Base-by-base conservation (phyloP, 2,113 vertebrate species). In the Gorilla gorilla region DNA sequence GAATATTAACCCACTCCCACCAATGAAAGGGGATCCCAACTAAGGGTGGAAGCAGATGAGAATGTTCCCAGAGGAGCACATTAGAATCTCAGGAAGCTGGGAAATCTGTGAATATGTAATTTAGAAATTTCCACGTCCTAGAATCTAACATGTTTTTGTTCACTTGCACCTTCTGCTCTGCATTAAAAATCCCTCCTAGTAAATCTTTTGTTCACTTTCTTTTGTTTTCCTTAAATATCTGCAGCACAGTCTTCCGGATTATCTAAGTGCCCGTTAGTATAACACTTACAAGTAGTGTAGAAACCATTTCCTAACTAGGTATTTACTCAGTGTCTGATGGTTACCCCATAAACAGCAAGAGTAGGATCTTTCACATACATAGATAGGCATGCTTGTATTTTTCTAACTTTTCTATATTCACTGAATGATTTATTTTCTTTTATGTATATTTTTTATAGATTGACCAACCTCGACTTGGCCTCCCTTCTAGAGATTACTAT, bases 401-500 rank as follows among this genome's bases (percentile, higher is more conserved):
- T 18, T 72, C 52, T 76, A 81, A 3, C 43, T 96, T 43, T 83
- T 84, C 40, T 89, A 18, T 61, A 32, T 70, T 27, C 27, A 20
- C 66, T 78, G 1, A 96, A 32, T 89, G 66, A 22, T 93, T 93
- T 72, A n/a, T 76, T 59, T 90, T 97, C 16, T 84, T 76, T 59
- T 9, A 2, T 18, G 76, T 94, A 73, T 94, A 32, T 92, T 95
- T 94, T 97, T 98, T 68, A 18, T 92, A 99, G 99, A 99, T 99
- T 90, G 99, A 99, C 94, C 99, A 99, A 89, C 99, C 99, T 38
- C 99, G 98, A 80, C 99, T 99, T 45, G 99, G 99, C 90, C 98
- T 99, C 45, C 98, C 99, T 97, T 99, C 99, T 96, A 99, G 99
- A 96, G 99, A 99, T 98, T 99, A 99, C 98, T 99, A 99, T 3